Percentiles rank a stretch among this genome's conserved stretches.
phyloP scores from a whole-genome alignment of 2,888 invertebrate species.

The Abrostola tripartita region DNA sequence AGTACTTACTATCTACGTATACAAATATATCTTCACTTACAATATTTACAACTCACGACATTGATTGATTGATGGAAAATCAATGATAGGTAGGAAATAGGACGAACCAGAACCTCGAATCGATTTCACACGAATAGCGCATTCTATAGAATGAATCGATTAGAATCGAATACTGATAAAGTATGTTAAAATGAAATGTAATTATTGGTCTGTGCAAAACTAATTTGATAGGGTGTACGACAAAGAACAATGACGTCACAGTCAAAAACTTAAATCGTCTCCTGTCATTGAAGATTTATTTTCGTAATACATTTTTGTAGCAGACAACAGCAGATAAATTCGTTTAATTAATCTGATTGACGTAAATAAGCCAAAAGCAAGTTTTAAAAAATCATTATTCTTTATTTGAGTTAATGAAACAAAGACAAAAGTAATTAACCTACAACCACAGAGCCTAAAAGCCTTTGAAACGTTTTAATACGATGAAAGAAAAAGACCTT shows the following conservation, averaged over 20 bases:
- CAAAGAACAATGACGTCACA: constrained; percentile 7
- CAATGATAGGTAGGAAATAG: constrained; percentile 45
- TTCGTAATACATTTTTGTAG: too few species aligned
- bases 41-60: constrained; percentile 33
- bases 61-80: constrained; percentile 55
- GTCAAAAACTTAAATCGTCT: not conserved
- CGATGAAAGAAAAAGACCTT: constrained; percentile 36
- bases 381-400: not conserved
- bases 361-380: not conserved
- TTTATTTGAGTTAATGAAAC: not conserved
- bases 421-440: not conserved
- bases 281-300: too few species aligned
- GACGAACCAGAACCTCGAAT: constrained; percentile 9
- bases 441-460: constrained; percentile 11
- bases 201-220: constrained; percentile 16
- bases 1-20: constrained; percentile 26
- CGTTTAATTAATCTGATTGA: not conserved
- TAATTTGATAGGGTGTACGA: constrained; percentile 1
- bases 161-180: constrained; percentile 1
- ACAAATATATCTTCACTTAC: constrained; percentile 12
- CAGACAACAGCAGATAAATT: too few species aligned
- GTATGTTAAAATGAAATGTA: not conserved
- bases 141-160: constrained; percentile 13
- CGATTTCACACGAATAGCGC: constrained; percentile 15
- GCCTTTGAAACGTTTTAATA: constrained; percentile 12